Conservation (phyloP, 1,140 invertebrate species). For the Argopecten irradians region DNA sequence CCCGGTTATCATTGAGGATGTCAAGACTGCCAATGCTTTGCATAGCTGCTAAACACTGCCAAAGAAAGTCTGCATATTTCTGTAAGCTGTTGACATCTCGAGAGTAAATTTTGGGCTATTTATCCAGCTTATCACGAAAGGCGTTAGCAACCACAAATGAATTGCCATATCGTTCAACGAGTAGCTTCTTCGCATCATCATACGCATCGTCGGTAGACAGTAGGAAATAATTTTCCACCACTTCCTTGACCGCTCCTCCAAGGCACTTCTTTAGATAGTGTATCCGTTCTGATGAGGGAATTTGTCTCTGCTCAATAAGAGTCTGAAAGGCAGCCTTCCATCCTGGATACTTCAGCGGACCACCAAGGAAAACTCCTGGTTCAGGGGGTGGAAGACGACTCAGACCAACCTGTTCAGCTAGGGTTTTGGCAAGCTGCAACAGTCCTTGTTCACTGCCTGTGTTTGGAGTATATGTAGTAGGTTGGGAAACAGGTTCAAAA, state of each 20-base stretch:
- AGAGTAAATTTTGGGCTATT: conserved; percentile 50
- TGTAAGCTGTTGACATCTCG: conserved; percentile 41
- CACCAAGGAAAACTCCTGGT: conserved; percentile 50
- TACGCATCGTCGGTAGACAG: conserved; percentile 42
- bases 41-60: conserved; percentile 55
- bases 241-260: conserved; percentile 37
- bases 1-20: conserved; percentile 53
- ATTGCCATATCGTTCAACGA: conserved; percentile 52
- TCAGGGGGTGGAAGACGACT: conserved; percentile 50
- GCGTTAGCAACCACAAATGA: conserved; percentile 45
- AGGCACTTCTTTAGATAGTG: conserved; percentile 69
- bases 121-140: conserved; percentile 51
- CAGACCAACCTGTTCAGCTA: conserved; percentile 42
- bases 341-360: conserved; percentile 48
- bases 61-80: conserved; percentile 52
- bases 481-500: too few relatives aligned
- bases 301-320: conserved; percentile 90
- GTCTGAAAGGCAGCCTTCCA: conserved; percentile 84
- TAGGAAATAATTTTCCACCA: conserved; percentile 47
- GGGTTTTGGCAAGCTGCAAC: conserved; percentile 21
- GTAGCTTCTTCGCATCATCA: conserved; percentile 41
- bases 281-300: conserved; percentile 82
- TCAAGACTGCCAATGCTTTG: conserved; percentile 26
- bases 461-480: too few relatives aligned
- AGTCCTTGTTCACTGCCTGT: not conserved